phyloP scores from a whole-genome alignment of 2,888 invertebrate species.

The Melitaea athalia region DNA sequence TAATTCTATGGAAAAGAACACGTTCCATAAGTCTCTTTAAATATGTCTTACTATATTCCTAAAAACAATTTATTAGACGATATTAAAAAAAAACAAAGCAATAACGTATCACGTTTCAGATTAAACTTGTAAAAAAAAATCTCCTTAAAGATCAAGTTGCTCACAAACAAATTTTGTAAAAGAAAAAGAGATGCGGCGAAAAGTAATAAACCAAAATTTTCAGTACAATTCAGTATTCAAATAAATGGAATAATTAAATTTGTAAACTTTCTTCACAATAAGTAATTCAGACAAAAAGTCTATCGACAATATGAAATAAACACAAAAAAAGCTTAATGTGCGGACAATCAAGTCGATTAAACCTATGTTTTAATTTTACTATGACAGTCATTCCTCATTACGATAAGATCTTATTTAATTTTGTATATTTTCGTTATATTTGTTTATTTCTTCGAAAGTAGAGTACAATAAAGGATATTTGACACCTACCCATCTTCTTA shows the following conservation, averaged over 20 bases:
- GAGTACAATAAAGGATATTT: too few species aligned
- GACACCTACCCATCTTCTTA: too few species aligned
- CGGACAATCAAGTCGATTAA: too few species aligned
- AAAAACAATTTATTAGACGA: slow-evolving; percentile 17
- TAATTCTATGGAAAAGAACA: neutral
- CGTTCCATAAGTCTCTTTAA: slow-evolving; percentile 6
- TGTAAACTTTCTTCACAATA: slow-evolving; percentile 26
- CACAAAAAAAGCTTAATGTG: too few species aligned
- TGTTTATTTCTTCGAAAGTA: too few species aligned
- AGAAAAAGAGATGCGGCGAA: slow-evolving; percentile 23
- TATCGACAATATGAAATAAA: too few species aligned
- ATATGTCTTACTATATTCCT: slow-evolving; percentile 10
- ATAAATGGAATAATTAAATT: slow-evolving; percentile 35
- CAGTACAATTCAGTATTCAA: slow-evolving; percentile 24
- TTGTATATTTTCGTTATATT: too few species aligned
- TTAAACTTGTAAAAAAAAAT: slow-evolving; percentile 23
- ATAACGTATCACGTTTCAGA: slow-evolving; percentile 25
- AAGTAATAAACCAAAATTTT: slow-evolving; percentile 29
- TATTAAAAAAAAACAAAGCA: slow-evolving; percentile 19
- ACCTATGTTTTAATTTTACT: too few species aligned
- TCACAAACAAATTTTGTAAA: slow-evolving; percentile 25
- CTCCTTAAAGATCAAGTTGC: slow-evolving; percentile 21
- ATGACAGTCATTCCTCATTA: too few species aligned
- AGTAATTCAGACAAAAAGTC: slow-evolving; percentile 2
- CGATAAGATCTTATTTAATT: too few species aligned